Conservation (phyloP, 2,797 vertebrate genomes). For the Dipus sagitta region DNA sequence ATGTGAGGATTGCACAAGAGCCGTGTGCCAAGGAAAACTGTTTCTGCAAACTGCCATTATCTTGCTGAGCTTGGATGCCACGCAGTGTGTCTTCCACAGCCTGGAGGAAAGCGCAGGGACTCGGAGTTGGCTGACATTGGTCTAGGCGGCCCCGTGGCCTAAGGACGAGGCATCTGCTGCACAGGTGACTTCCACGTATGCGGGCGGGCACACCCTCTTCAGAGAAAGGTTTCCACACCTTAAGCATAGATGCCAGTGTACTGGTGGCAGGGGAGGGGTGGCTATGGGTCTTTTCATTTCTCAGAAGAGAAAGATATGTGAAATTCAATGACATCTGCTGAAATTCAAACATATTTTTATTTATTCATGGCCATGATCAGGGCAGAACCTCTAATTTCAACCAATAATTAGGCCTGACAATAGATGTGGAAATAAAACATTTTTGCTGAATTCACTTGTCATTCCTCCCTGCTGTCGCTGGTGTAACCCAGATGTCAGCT, state of each 20-base stretch:
- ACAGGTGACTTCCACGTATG: not conserved
- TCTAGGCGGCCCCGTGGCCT: not conserved
- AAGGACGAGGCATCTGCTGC: not conserved
- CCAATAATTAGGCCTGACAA: conserved; percentile 85
- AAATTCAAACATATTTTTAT: conserved; percentile 85
- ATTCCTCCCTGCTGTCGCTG: conserved; percentile 77
- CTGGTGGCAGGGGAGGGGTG: not conserved
- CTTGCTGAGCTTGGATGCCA: not conserved
- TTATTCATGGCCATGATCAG: conserved; percentile 83
- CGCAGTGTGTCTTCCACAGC: not conserved
- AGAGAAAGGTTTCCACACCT: not conserved
- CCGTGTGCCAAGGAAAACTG: not conserved
- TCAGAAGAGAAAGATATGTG: conserved; percentile 73
- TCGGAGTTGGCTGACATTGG: not conserved
- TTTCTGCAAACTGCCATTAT: not conserved
- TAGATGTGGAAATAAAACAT: conserved; percentile 85
- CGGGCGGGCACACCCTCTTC: not conserved
- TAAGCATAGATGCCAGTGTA: not conserved
- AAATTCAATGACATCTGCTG: conserved; percentile 81
- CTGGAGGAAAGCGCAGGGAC: not conserved
- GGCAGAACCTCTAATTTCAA: conserved; percentile 85
- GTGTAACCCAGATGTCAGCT: conserved; percentile 85
- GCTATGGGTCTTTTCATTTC: conserved; percentile 63
- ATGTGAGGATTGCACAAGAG: accelerated
- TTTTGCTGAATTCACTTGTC: conserved; percentile 84